Percentiles rank a stretch among this genome's conserved stretches.
Evolutionary conservation across 2,797 vertebrate genomes (phyloP).

Genomic region (Falco peregrinus): DNA sequence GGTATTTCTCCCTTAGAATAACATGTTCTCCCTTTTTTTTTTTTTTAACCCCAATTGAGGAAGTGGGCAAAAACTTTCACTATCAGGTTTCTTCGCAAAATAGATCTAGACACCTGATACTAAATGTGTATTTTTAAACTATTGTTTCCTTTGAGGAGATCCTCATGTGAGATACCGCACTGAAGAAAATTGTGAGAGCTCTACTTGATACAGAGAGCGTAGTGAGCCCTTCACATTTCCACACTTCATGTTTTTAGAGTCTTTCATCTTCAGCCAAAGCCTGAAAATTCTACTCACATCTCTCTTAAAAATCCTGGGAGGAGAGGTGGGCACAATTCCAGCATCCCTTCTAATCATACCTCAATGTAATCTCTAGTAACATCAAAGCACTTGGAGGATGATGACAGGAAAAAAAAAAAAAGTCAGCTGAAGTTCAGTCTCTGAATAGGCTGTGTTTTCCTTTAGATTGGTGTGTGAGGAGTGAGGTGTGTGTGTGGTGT

Average conservation of each 20-base stretch:
- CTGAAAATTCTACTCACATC: slow-evolving; percentile 21
- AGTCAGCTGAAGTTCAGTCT: slow-evolving; percentile 46
- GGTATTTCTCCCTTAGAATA: not conserved
- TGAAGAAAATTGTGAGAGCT: not conserved
- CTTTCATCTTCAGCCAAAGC: slow-evolving; percentile 58
- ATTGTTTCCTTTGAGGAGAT: not conserved
- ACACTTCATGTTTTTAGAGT: slow-evolving; percentile 7
- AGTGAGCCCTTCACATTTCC: not conserved
- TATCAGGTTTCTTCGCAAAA: not conserved
- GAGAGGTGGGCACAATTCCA: slow-evolving; percentile 34
- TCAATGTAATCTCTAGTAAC: slow-evolving; percentile 39
- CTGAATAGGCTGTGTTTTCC: not conserved
- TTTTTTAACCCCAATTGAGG: too few species aligned
- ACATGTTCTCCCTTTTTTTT: not conserved
- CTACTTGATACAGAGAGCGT: not conserved
- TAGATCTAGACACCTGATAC: not conserved
- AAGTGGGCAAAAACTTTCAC: not conserved
- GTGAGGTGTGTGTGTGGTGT: not conserved
- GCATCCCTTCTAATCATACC: slow-evolving; percentile 29
- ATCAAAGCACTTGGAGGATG: slow-evolving; percentile 42
- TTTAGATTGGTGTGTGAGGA: not conserved
- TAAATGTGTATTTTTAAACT: not conserved
- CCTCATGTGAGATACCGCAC: not conserved
- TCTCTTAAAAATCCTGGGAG: slow-evolving; percentile 47
- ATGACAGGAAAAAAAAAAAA: not conserved